Percentiles rank a stretch among this genome's conserved stretches.
Evolutionary conservation across 2,888 invertebrate species (phyloP).

Genomic region (Aporophyla lueneburgensis): DNA sequence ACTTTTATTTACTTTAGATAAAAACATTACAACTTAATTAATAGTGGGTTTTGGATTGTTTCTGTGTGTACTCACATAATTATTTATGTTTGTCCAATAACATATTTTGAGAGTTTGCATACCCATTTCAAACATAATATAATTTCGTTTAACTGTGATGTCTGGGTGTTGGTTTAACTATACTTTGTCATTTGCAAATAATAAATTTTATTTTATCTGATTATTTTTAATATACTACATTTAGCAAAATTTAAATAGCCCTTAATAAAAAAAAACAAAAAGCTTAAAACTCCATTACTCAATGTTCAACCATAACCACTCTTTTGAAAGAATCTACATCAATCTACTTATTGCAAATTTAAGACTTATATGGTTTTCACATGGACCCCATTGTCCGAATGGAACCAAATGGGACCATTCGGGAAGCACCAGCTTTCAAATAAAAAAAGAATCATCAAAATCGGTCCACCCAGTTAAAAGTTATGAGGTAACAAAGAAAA

Average conservation of each 20-base stretch:
- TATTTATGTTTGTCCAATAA: constrained; percentile 61
- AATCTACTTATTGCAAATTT: no score
- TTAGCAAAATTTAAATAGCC: neutral
- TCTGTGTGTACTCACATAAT: constrained; percentile 60
- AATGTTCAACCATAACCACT: neutral
- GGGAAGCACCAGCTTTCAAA: no score
- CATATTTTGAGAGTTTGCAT: constrained; percentile 69
- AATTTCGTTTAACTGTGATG: constrained; percentile 82
- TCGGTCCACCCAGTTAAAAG: no score
- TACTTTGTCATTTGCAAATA: constrained; percentile 83
- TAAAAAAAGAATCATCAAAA: no score
- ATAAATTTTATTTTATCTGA: constrained; percentile 39
- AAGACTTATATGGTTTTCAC: no score
- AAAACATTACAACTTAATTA: constrained; percentile 58
- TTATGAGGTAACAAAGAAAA: no score
- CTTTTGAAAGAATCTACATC: neutral
- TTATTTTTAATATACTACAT: neutral
- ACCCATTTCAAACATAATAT: constrained; percentile 67
- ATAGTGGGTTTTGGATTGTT: constrained; percentile 55
- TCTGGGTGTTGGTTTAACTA: constrained; percentile 86
- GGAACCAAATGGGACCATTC: no score
- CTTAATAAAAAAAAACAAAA: neutral
- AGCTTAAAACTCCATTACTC: no score
- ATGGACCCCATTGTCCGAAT: no score
- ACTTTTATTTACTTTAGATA: constrained; percentile 30